Conservation (phyloP, 1,140 invertebrate genomes). For the Drosophila sturtevanti region DNA sequence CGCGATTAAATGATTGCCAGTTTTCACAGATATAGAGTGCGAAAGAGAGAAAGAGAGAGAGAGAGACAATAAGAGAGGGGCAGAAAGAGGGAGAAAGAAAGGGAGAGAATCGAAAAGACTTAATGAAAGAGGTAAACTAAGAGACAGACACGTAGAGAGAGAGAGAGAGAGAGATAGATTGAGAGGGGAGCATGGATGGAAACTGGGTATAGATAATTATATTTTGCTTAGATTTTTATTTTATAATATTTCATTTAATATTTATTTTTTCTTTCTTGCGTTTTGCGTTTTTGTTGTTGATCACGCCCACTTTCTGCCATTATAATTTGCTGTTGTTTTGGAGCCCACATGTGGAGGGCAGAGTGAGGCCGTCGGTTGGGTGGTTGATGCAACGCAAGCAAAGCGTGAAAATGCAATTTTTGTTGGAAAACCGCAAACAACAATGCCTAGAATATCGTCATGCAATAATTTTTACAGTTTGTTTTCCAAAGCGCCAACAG, state of each 20-base stretch:
- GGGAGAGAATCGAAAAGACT: too few species aligned
- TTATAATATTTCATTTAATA: slow-evolving; percentile 27
- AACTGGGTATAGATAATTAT: slow-evolving; percentile 53
- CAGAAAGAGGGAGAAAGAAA: background rate
- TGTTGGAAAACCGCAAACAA: slow-evolving; percentile 15
- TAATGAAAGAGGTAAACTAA: background rate
- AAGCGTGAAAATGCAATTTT: slow-evolving; percentile 76
- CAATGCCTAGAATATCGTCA: slow-evolving; percentile 34
- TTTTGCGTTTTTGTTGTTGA: background rate
- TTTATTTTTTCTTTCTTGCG: slow-evolving; percentile 5
- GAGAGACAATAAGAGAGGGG: background rate
- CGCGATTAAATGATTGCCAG: slow-evolving; percentile 59
- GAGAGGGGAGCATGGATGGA: background rate
- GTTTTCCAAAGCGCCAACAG: slow-evolving; percentile 69
- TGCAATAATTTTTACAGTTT: slow-evolving; percentile 76
- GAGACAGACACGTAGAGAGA: too few species aligned
- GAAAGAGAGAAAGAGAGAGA: slow-evolving; percentile 5
- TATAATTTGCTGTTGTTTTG: slow-evolving; percentile 39
- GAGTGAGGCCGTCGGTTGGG: background rate
- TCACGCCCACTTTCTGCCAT: slow-evolving; percentile 60
- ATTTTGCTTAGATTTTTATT: slow-evolving; percentile 28
- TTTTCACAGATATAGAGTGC: background rate
- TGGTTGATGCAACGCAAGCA: slow-evolving; percentile 38
- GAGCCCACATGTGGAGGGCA: slow-evolving; percentile 29
- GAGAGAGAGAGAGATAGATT: background rate